phyloP scores from a whole-genome alignment of 2,797 vertebrate genomes.

The Oreonectes daqikongensis region DNA sequence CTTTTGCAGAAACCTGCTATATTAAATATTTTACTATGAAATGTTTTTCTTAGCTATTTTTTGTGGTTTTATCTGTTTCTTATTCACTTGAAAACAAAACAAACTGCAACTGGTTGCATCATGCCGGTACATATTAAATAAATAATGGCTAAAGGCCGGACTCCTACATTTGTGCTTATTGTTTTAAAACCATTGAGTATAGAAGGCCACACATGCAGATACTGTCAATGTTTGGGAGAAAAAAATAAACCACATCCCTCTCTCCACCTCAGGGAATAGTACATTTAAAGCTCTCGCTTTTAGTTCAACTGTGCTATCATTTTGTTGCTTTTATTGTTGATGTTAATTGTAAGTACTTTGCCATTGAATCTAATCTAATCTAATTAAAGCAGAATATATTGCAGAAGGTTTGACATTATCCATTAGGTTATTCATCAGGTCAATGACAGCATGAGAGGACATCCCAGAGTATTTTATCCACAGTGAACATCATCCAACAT shows the following conservation, averaged over 20 bases:
- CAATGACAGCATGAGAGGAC: constrained; percentile 18
- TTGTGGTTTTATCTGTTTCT: not conserved
- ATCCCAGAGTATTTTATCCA: constrained; percentile 52
- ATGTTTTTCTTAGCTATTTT: not conserved
- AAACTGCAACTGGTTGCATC: not conserved
- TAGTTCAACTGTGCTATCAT: not conserved
- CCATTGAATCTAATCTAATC: too few species aligned
- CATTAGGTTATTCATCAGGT: constrained; percentile 30
- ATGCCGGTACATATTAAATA: constrained; percentile 36
- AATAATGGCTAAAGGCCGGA: constrained; percentile 48
- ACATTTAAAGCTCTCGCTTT: constrained; percentile 3
- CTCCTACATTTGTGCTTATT: constrained; percentile 53
- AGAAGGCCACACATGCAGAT: constrained; percentile 57
- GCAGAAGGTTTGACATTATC: constrained; percentile 9
- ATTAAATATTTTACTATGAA: not conserved
- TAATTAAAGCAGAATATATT: not conserved
- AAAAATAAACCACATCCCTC: constrained; percentile 58
- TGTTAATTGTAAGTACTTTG: not conserved
- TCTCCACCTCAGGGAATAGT: constrained; percentile 35
- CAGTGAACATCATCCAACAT: constrained; percentile 60
- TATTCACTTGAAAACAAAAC: not conserved
- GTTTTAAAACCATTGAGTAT: constrained; percentile 52
- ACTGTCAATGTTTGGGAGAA: constrained; percentile 40
- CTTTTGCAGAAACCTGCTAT: not conserved
- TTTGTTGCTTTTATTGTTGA: not conserved